Conservation (phyloP, 2,113 vertebrate species). For the human (Homo sapiens) region GRCh38 chrX:7439001-7439500, state of each 20-base stretch:
- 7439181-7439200: not conserved
- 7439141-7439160: not conserved
- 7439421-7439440: not conserved
- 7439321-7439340: rapidly evolving
- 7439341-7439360: rapidly evolving
- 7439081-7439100: too few species aligned
- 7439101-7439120: too few species aligned
- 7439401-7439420: not conserved
- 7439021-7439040: not conserved
- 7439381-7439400: rapidly evolving
- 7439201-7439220: not conserved
- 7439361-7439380: not conserved
- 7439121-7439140: not conserved
- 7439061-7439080: rapidly evolving
- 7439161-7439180: not conserved
- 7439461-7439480: rapidly evolving
- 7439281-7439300: not conserved
- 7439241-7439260: too few species aligned
- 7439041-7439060: rapidly evolving
- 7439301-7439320: rapidly evolving
- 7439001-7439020: not conserved
- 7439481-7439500: rapidly evolving
- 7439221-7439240: not conserved
- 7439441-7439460: not conserved
- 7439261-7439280: rapidly evolving